Conservation (phyloP, 1,140 invertebrate species). For the Cephus cinctus region DNA sequence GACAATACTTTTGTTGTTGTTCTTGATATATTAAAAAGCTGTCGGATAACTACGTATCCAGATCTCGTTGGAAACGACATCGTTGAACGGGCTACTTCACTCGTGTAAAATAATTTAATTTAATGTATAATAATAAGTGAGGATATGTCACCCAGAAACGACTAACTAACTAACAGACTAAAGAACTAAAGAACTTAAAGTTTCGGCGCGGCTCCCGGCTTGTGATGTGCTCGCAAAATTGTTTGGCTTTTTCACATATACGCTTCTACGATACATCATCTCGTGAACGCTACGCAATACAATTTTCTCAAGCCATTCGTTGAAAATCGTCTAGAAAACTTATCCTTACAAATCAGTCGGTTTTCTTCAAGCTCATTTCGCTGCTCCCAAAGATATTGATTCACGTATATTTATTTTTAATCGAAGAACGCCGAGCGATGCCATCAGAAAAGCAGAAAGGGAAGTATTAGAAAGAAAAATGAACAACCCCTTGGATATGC, state of each 20-base stretch:
- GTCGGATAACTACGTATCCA: constrained; percentile 22
- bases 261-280: constrained; percentile 16
- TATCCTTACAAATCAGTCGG: constrained; percentile 37
- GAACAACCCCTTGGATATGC: constrained; percentile 29
- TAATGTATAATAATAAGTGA: constrained; percentile 18
- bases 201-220: constrained; percentile 16
- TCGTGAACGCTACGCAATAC: too few relatives aligned
- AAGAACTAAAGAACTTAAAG: constrained; percentile 18
- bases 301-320: constrained; percentile 29
- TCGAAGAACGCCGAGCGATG: too few relatives aligned
- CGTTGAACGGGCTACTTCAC: neutral
- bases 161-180: too few relatives aligned
- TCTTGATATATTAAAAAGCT: constrained; percentile 44
- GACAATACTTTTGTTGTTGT: constrained; percentile 40
- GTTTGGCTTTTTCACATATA: constrained; percentile 19
- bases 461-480: constrained; percentile 20
- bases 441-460: too few relatives aligned
- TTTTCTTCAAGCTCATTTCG: constrained; percentile 21
- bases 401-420: too few relatives aligned
- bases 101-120: constrained; percentile 27
- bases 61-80: constrained; percentile 17
- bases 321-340: constrained; percentile 39
- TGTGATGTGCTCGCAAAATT: constrained; percentile 18
- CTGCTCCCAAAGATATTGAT: constrained; percentile 13
- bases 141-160: too few relatives aligned